phyloP scores from a whole-genome alignment of 2,888 invertebrate genomes.

The Pseudoips prasinana region DNA sequence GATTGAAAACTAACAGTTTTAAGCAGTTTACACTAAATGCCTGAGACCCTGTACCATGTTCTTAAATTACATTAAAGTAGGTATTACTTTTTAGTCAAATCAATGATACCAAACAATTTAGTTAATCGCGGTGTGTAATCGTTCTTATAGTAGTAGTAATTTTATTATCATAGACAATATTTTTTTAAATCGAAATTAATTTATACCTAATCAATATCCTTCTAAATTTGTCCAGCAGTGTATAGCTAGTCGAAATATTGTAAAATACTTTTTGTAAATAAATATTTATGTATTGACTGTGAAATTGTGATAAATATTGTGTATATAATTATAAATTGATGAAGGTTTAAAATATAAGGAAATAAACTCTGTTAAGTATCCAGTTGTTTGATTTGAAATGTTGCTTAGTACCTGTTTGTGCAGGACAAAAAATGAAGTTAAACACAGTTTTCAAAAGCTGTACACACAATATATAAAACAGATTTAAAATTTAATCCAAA shows the following conservation, averaged over 20 bases:
- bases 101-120: too few species aligned
- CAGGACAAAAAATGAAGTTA: too few species aligned
- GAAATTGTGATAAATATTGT: slow-evolving; percentile 64
- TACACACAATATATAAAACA: slow-evolving; percentile 18
- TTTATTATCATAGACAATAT: too few species aligned
- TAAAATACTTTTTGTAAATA: slow-evolving; percentile 49
- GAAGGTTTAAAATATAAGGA: slow-evolving; percentile 37
- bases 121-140: too few species aligned
- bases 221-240: slow-evolving; percentile 11
- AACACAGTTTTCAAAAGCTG: slow-evolving; percentile 9
- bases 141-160: too few species aligned
- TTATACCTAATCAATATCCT: too few species aligned
- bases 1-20: too few species aligned
- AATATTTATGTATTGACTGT: slow-evolving; percentile 60
- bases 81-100: too few species aligned
- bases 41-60: too few species aligned
- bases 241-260: slow-evolving; percentile 20
- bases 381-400: slow-evolving; percentile 26
- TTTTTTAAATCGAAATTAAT: too few species aligned
- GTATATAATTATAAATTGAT: slow-evolving; percentile 52
- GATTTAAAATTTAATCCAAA: slow-evolving; percentile 9
- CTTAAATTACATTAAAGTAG: too few species aligned
- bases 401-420: slow-evolving; percentile 5
- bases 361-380: slow-evolving; percentile 41
- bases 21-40: too few species aligned